Conservation (phyloP, 2,888 invertebrate species). For the Eupithecia exiguata region DNA sequence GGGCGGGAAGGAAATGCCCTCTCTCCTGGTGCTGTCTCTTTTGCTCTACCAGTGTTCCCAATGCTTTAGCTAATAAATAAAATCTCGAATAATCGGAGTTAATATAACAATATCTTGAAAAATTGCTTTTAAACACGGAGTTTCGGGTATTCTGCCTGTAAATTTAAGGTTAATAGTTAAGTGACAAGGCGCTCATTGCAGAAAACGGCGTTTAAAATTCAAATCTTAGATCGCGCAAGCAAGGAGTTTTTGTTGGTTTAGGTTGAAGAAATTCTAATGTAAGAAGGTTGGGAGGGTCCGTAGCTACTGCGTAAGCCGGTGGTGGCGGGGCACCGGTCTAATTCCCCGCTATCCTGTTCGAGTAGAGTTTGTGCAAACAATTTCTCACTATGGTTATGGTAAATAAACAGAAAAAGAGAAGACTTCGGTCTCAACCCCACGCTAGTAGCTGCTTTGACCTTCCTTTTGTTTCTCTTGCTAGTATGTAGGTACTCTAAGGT, state of each 20-base stretch:
- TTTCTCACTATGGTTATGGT: neutral
- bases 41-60: too few species aligned
- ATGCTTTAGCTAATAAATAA: too few species aligned
- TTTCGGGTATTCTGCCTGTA: neutral
- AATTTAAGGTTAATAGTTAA: neutral
- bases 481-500: neutral
- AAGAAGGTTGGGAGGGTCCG: slow-evolving; percentile 18
- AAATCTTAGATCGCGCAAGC: slow-evolving; percentile 27
- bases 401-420: neutral
- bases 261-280: neutral
- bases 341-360: slow-evolving; percentile 9
- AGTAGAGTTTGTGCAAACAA: neutral
- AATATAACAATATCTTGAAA: neutral
- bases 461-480: slow-evolving; percentile 14
- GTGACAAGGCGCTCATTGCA: neutral
- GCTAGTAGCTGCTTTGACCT: slow-evolving; percentile 29
- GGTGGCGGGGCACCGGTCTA: slow-evolving; percentile 22
- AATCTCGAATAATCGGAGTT: neutral
- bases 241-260: neutral
- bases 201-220: slow-evolving; percentile 7
- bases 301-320: slow-evolving; percentile 30
- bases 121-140: neutral
- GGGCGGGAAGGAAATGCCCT: too few species aligned
- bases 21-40: too few species aligned
- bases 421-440: slow-evolving; percentile 19